These are phyloP conservation scores for Pachyuromys duprasi DNA, from an alignment of 2,797 vertebrate genomes.

Conservation along the genomic window DNA sequence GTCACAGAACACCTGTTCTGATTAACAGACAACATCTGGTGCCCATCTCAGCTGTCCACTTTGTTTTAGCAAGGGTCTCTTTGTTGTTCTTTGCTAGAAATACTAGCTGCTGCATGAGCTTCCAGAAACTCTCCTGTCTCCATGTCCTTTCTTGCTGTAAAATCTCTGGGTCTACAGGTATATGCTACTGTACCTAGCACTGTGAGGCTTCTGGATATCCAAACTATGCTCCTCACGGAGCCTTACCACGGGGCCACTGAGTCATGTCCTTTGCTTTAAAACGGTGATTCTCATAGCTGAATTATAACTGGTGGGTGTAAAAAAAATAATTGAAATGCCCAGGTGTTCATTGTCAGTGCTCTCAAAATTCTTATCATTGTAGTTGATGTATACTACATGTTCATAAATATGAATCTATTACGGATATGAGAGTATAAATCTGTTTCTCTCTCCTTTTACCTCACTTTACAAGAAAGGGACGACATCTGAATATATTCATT, in stretches of 20 bases:
- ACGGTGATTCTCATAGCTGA: conserved; percentile 26
- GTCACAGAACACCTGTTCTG: not conserved
- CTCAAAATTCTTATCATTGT: conserved; percentile 47
- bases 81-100: not conserved
- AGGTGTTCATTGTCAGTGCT: not conserved
- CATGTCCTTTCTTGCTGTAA: not conserved
- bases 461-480: not conserved
- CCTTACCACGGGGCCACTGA: too few relatives aligned
- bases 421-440: conserved; percentile 39
- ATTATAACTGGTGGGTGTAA: conserved; percentile 12
- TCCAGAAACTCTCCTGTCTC: not conserved
- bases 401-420: conserved; percentile 32
- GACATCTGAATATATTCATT: conserved; percentile 66
- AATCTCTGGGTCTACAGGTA: not conserved
- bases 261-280: not conserved
- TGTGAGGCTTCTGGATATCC: not conserved
- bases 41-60: not conserved
- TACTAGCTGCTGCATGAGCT: not conserved
- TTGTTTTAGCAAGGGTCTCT: not conserved
- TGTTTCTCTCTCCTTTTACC: not conserved
- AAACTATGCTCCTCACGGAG: not conserved
- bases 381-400: conserved; percentile 35
- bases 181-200: not conserved
- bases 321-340: conserved; percentile 35
- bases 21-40: not conserved